Base-by-base conservation (phyloP, 2,888 invertebrate species). In the Eupithecia exiguata region DNA sequence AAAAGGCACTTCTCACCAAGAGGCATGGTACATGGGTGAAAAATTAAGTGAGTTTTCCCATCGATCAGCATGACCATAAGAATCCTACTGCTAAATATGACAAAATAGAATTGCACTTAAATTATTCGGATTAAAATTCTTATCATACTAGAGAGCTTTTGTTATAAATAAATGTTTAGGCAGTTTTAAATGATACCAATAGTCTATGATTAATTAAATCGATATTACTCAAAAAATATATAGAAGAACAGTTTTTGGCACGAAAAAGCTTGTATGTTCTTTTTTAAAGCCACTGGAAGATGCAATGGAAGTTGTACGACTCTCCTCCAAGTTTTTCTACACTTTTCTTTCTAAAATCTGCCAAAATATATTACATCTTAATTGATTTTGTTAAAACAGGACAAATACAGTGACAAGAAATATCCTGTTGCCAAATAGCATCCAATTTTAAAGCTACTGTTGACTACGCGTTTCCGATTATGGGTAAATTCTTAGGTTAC, bases 391-490 rank as follows among this genome's bases (percentile, higher is more conserved):
- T 21, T 21, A 58, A 5, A 12, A 58, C 58, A 58, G 21, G 25
- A 25, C 25, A 58, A 58, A 58, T 4, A 6, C 6, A 18, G n/a
- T 49, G 49, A n/a, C 21, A 12, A 25, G 5, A 53, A 21, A 25
- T 25, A 53, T 25, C 58, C 25, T 25, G 58, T 58, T 58, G 21
- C 25, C 25, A 25, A 58, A 25, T 58, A 12, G 62, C 85, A 84
- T 79, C 81, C 83, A 80, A 77, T 75, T 84, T 89, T 93, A 92
- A 91, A 89, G 86, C 91, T 92, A 92, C 86, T 80, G 89, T 89
- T 91, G 92, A 92, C 92, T 93, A 92, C 84, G 82, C 85, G 81
- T 84, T 84, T 90, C 87, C 86, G 84, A 88, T 85, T 86, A 84
- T 84, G 79, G 81, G 79, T 83, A 84, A 68, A 65, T 71, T 68